These are phyloP conservation scores for Sorex fumeus DNA, from an alignment of 2,113 vertebrate genomes.

Conservation along the genomic window DNA sequence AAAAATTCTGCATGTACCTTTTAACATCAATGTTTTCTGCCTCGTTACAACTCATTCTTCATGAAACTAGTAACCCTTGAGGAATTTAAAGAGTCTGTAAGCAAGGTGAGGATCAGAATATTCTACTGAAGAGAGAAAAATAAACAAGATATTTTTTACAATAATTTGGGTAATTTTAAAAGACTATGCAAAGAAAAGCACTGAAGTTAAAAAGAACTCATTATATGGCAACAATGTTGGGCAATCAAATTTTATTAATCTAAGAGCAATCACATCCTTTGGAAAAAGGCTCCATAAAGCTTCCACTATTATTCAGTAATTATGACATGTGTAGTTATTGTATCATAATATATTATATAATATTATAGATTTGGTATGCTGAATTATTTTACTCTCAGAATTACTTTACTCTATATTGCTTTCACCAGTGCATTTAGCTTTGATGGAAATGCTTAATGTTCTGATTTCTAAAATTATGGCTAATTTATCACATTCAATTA, in stretches of 20 bases:
- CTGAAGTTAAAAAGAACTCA: not conserved
- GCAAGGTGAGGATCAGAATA: not conserved
- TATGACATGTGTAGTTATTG: slow-evolving; percentile 33
- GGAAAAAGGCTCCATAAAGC: not conserved
- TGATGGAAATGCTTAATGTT: slow-evolving; percentile 47
- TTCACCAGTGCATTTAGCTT: slow-evolving; percentile 40
- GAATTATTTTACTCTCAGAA: slow-evolving; percentile 59
- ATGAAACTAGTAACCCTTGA: not conserved
- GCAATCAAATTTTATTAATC: not conserved
- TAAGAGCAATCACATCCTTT: not conserved
- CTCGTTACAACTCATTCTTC: not conserved
- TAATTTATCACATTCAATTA: slow-evolving; percentile 46
- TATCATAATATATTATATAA: not conserved
- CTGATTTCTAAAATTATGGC: slow-evolving; percentile 54
- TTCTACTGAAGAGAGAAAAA: not conserved
- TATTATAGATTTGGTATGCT: slow-evolving; percentile 37
- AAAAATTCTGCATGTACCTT: not conserved
- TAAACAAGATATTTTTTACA: not conserved
- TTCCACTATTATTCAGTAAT: slow-evolving; percentile 28
- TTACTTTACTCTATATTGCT: slow-evolving; percentile 52
- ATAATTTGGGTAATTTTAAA: not conserved
- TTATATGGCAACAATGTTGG: not conserved
- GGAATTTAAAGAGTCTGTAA: not conserved
- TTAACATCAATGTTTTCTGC: not conserved
- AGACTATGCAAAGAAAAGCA: not conserved